A percentile compares a stretch with the other conserved stretches of the same genome.
Conservation (phyloP, 2,888 invertebrate genomes). For the Nasonia oneida region DNA sequence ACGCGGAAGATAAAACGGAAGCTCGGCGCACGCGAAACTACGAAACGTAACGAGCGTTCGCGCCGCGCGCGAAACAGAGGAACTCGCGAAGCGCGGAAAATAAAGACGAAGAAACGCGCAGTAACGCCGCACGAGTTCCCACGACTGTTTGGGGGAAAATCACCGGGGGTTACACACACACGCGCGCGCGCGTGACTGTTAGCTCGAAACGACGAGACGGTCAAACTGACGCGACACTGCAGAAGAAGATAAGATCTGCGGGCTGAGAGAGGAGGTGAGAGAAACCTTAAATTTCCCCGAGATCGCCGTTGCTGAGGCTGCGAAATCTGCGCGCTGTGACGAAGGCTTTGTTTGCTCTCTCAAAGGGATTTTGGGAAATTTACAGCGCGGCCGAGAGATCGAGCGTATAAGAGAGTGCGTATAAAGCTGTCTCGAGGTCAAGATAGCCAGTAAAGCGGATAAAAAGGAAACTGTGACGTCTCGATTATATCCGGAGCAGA, state of each 20-base stretch:
- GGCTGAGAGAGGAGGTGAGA: neutral
- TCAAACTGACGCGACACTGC: neutral
- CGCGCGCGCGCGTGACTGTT: too few relatives aligned
- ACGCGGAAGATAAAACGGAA: conserved; percentile 15
- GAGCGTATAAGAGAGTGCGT: too few relatives aligned
- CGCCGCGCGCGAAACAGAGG: neutral
- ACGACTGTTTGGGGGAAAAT: neutral
- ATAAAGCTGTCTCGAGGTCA: neutral
- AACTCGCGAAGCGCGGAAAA: conserved; percentile 7
- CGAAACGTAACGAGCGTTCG: neutral
- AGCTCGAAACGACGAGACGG: neutral
- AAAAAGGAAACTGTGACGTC: neutral
- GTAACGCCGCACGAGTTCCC: neutral
- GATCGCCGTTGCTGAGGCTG: neutral
- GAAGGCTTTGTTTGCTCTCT: neutral
- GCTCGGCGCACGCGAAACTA: neutral
- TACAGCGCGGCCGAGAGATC: neutral
- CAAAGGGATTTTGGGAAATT: neutral
- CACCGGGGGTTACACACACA: neutral
- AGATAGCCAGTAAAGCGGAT: neutral
- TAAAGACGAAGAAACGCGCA: conserved; percentile 3
- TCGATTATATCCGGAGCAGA: neutral
- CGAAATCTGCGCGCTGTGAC: neutral
- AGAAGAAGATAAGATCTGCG: neutral
- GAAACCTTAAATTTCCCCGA: neutral